Evolutionary conservation across 2,888 invertebrate genomes (phyloP).

Genomic region (Eupithecia abbreviata): DNA sequence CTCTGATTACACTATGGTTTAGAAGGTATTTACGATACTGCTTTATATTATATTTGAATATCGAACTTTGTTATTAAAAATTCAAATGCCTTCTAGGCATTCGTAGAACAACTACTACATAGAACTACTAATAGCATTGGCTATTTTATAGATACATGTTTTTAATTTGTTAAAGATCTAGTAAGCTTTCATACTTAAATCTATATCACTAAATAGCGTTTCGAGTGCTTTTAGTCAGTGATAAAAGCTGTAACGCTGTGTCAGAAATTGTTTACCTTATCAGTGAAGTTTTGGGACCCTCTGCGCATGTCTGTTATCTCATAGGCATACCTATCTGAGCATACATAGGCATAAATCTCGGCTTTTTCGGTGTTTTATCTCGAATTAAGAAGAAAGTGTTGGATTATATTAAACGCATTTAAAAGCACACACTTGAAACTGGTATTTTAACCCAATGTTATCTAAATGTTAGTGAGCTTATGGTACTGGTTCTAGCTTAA

Average conservation of each 20-base stretch:
- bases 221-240: background rate
- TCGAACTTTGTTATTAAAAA: background rate
- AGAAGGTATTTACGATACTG: background rate
- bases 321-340: conserved; percentile 18
- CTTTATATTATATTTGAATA: background rate
- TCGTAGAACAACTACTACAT: background rate
- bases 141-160: background rate
- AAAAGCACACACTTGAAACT: conserved; percentile 30
- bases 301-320: conserved; percentile 41
- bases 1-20: background rate
- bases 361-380: conserved; percentile 28
- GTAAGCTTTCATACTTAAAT: background rate
- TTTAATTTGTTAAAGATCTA: background rate
- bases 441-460: conserved; percentile 32
- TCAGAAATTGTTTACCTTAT: conserved; percentile 22
- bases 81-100: background rate
- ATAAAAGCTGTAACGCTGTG: background rate
- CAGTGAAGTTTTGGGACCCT: conserved; percentile 29
- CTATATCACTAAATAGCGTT: background rate
- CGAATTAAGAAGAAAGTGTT: conserved; percentile 28
- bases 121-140: background rate
- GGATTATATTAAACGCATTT: conserved; percentile 33
- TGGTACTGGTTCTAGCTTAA: conserved; percentile 13
- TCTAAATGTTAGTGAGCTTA: conserved; percentile 33
- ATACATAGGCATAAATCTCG: conserved; percentile 12